Evolutionary conservation across 2,113 vertebrate species (phyloP).

Genomic region (Promerops cafer): DNA sequence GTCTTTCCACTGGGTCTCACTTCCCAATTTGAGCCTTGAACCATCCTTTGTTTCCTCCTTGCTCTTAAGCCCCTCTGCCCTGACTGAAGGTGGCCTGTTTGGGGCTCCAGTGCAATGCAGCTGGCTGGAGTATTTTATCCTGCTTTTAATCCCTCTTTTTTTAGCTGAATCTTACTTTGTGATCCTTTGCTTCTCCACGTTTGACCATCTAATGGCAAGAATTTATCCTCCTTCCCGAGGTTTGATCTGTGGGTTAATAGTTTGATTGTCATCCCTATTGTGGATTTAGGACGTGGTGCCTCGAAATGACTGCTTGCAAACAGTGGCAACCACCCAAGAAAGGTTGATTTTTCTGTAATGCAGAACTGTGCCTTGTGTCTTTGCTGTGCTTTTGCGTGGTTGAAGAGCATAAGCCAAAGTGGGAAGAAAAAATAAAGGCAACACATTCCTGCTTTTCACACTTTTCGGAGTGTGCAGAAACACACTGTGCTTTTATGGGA

Average conservation of each 20-base stretch:
- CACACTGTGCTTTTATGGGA: background rate
- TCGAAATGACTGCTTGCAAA: background rate
- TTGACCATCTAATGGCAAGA: background rate
- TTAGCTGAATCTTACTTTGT: background rate
- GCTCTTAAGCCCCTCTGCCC: background rate
- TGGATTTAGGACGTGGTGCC: background rate
- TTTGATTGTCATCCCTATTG: background rate
- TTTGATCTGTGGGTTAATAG: background rate
- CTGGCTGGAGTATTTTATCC: background rate
- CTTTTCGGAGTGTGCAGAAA: background rate
- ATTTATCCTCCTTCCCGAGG: background rate
- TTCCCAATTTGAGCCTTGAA: background rate
- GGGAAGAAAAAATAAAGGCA: background rate
- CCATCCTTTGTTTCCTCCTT: background rate
- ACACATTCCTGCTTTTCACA: background rate
- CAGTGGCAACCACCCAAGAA: background rate
- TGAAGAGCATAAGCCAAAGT: background rate
- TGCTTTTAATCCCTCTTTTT: background rate
- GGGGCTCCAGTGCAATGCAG: background rate
- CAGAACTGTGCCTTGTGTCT: background rate
- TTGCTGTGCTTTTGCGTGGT: background rate
- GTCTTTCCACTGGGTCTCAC: background rate
- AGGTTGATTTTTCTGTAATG: background rate
- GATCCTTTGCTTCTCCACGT: background rate
- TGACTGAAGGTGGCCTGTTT: background rate